Conservation (phyloP, 2,797 vertebrate species). For the Prionace glauca region DNA sequence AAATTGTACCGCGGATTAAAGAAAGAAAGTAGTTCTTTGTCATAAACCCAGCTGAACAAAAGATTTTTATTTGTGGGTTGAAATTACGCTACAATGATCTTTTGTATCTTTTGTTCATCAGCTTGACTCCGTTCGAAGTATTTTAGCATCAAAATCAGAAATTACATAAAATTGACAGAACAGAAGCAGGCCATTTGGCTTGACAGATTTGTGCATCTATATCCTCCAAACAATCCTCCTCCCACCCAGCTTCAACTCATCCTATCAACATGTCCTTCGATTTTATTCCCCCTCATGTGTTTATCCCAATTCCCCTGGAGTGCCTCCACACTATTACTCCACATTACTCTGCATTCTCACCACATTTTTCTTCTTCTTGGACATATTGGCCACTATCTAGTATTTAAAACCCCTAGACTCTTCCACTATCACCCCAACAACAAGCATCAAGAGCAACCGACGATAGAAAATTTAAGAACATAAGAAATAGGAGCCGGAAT, state of each 20-base stretch:
- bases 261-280: neutral
- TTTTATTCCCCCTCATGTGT: neutral
- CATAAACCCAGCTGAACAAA: neutral
- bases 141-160: neutral
- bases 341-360: neutral
- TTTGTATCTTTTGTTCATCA: neutral
- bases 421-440: neutral
- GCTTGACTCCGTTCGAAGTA: neutral
- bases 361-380: neutral
- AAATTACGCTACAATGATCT: neutral
- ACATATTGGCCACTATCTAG: neutral
- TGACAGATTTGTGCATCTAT: neutral
- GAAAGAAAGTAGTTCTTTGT: neutral
- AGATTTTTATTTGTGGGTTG: neutral
- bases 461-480: neutral
- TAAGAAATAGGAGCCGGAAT: no score
- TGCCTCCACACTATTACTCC: neutral
- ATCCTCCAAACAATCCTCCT: neutral
- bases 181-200: neutral
- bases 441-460: neutral
- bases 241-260: neutral
- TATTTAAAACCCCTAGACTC: neutral
- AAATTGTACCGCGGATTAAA: neutral
- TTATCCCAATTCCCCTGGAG: neutral
- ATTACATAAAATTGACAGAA: neutral